Base-by-base conservation (phyloP, 2,888 invertebrate species). In the Cryptocephalus moraei region DNA sequence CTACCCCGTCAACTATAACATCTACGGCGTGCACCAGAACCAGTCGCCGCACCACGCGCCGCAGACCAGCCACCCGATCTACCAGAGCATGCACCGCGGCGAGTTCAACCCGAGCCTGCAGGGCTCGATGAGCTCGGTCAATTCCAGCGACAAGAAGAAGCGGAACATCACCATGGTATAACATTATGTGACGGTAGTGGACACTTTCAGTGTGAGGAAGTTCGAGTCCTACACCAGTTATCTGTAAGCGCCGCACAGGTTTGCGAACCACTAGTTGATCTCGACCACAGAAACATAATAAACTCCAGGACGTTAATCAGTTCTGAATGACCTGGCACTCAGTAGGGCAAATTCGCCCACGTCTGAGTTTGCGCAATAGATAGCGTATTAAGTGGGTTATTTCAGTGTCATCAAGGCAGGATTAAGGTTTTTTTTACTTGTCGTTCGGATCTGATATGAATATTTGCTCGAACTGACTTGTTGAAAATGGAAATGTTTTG, bases 111-210 rank as follows among this genome's bases (percentile, higher is more conserved):
- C 73, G 6, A 76, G 74, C 59, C 62, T 75, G 41, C 76, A 77
- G 57, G 77, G 78, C 9, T 77, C 77, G 1, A 64, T 78, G 61
- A 76, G 72, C 52, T 78, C 78, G 2, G 77, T 78, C 33, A 76
- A 75, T 56, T 74, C 74, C 53, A 74, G 73, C 10, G 74, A 74
- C 51, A 75, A 76, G 60, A 77, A 76, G 60, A 69, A 76, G 54
- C 63, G 79, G 41, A 79, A 78, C 61, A 76, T 79, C 33, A 79
- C 79, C 39, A 79, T 78, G 78, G 79, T 79, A 51, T 78, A 71
- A 72, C 69, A 62, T 56, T 66, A 62, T 60, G 67, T 69, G 56
- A 49, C 41, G 1, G 56, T 65, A 42, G 55, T 62, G 40, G 58
- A 64, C 47, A 60, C 58, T 52, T 54, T 64, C 22, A 59, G 59